A percentile compares a stretch with the other conserved stretches of the same genome.
Conservation (phyloP, 2,888 invertebrate genomes). For the Uloborus plumipes region DNA sequence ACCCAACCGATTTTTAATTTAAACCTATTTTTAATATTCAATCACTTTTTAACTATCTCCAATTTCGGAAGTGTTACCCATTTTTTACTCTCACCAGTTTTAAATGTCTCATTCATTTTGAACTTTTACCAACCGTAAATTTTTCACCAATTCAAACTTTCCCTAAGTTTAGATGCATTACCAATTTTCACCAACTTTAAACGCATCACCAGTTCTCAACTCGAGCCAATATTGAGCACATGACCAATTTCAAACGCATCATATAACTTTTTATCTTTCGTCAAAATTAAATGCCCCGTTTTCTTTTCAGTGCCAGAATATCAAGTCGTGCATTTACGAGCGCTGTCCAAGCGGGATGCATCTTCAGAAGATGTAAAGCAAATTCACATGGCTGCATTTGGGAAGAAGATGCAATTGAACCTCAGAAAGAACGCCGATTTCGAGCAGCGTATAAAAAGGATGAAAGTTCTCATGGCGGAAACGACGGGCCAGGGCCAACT, state of each 20-base stretch:
- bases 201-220: no score
- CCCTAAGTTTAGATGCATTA: no score
- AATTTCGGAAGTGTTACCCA: no score
- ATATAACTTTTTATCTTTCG: neutral
- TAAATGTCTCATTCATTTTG: no score
- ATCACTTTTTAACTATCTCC: no score
- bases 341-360: slow-evolving; percentile 66
- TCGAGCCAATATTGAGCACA: no score
- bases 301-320: slow-evolving; percentile 81
- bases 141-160: no score
- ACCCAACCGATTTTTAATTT: no score
- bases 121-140: no score
- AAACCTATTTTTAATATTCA: no score
- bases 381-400: slow-evolving; percentile 85
- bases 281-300: neutral
- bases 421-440: slow-evolving; percentile 84
- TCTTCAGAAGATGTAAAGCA: slow-evolving; percentile 50
- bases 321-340: slow-evolving; percentile 81
- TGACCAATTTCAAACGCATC: neutral
- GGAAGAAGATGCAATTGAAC: slow-evolving; percentile 81
- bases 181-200: no score
- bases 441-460: slow-evolving; percentile 79
- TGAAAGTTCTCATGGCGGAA: slow-evolving; percentile 86
- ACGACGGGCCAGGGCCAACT: slow-evolving; percentile 69
- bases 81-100: no score